Evolutionary conservation across 2,113 vertebrate genomes (phyloP), one percentile per base, ranked within the genome.

Genomic region (Pomatostomus ruficeps): DNA sequence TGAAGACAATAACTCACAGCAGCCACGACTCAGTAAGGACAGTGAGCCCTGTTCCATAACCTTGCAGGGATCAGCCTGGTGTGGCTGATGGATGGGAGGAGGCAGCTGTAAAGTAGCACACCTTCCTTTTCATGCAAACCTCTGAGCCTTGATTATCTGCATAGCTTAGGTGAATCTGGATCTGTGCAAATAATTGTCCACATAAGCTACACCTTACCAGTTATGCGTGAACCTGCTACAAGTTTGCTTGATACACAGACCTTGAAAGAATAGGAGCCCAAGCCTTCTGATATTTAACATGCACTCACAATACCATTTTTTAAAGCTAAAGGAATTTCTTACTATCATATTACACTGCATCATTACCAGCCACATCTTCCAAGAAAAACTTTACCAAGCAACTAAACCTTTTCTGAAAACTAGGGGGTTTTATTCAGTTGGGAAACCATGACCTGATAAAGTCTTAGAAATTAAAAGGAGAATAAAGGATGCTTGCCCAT

Each of bases 321-420:
- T 67, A 40, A 80, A 92, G 43, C 81, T 58, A 78, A 23, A 88
- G 79, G 52, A 79, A 88, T 88, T 87, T 81, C 35, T 94, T 70
- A 45, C 17, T 94, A 75, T 88, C 79, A 22, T 70, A 73, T 97
- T 95, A 86, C 75, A 93, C 82, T 80, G 58, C 62, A 93, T 88
- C 45, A 72, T 45, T 79, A 88, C 54, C 35, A 92, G n/a, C 4
- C 29, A 70, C 16, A 42, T 58, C 36, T 85, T 93, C 85, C 82
- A 97, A 93, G 71, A 90, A 88, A 85, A 93, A 43, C n/a, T 85
- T 83, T 25, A 85, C 21, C 40, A 80, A 79, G 66, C 52, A 91
- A 72, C 40, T 88, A n/a, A 80, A 42, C 10, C 8, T 85, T 49
- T 80, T 65, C 67, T 80, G 51, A 82, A 88, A 85, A 86, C 0